Evolutionary conservation across 2,797 vertebrate species (phyloP).

Genomic region (Vultur gryphus): DNA sequence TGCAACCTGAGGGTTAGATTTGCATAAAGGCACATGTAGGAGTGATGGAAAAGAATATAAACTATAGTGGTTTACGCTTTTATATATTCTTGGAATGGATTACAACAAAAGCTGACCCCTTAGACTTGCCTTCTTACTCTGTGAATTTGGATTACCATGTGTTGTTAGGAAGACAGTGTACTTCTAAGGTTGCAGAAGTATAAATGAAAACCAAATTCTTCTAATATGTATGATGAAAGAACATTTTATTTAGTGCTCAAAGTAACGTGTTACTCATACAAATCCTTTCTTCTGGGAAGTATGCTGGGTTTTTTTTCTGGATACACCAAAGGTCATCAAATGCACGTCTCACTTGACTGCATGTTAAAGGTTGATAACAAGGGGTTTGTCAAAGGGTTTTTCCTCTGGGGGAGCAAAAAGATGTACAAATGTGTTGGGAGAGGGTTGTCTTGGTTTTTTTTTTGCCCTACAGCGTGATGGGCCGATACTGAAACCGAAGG

Average conservation of each 20-base stretch:
- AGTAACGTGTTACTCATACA: not conserved
- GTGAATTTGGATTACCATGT: not conserved
- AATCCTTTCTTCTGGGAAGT: not conserved
- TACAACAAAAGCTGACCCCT: not conserved
- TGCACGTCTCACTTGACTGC: not conserved
- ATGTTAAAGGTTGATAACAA: not conserved
- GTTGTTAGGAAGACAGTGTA: not conserved
- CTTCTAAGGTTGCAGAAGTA: not conserved
- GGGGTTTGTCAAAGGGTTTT: not conserved
- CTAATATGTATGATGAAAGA: not conserved
- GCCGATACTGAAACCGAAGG: not conserved
- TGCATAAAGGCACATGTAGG: not conserved
- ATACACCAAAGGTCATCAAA: not conserved
- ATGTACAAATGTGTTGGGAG: not conserved
- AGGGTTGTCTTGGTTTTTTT: not conserved
- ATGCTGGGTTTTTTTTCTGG: not conserved
- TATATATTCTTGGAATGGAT: not conserved
- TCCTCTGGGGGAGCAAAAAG: not conserved
- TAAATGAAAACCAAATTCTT: not conserved
- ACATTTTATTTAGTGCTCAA: not conserved
- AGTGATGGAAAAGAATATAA: not conserved
- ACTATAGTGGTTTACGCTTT: not conserved
- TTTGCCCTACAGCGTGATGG: not conserved
- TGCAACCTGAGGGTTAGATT: not conserved
- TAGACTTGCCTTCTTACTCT: not conserved